Evolutionary conservation across 2,888 invertebrate species (phyloP).

Genomic region (Lasioglossum calceatum): DNA sequence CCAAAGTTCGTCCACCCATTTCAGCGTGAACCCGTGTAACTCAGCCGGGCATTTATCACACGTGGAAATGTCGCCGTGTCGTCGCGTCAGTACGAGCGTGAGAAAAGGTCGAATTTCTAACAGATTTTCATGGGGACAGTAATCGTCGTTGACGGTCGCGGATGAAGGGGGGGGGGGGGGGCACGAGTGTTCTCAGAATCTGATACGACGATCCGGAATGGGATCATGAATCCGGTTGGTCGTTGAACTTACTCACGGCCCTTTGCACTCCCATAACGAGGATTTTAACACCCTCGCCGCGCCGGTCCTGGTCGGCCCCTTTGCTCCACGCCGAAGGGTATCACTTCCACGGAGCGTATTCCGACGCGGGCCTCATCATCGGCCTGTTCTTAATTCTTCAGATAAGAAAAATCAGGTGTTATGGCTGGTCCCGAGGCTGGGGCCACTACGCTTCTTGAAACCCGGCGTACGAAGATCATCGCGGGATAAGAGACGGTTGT

Average conservation of each 20-base stretch:
- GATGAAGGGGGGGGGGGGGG: constrained; percentile 14
- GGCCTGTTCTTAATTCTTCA: constrained; percentile 63
- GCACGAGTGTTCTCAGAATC: constrained; percentile 63
- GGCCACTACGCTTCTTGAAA: constrained; percentile 61
- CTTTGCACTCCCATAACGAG: constrained; percentile 67
- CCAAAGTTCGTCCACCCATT: neutral
- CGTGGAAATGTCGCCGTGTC: neutral
- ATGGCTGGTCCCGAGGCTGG: constrained; percentile 37
- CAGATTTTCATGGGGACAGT: constrained; percentile 46
- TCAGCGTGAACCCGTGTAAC: neutral
- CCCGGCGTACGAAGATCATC: constrained; percentile 62
- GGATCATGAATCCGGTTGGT: constrained; percentile 74
- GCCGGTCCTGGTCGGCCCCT: constrained; percentile 57
- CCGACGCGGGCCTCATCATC: constrained; percentile 57
- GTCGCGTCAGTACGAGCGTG: constrained; percentile 42
- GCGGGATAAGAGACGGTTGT: constrained; percentile 59
- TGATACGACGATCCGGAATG: constrained; percentile 70
- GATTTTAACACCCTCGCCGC: constrained; percentile 72
- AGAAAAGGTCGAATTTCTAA: constrained; percentile 58
- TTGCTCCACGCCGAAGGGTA: constrained; percentile 66
- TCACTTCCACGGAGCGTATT: constrained; percentile 62
- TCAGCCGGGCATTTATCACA: constrained; percentile 9
- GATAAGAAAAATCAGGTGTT: constrained; percentile 69
- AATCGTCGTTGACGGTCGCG: constrained; percentile 52
- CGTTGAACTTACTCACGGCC: constrained; percentile 73